Conservation (phyloP, 2,888 invertebrate species). For the Amblyjoppa fuscipennis region DNA sequence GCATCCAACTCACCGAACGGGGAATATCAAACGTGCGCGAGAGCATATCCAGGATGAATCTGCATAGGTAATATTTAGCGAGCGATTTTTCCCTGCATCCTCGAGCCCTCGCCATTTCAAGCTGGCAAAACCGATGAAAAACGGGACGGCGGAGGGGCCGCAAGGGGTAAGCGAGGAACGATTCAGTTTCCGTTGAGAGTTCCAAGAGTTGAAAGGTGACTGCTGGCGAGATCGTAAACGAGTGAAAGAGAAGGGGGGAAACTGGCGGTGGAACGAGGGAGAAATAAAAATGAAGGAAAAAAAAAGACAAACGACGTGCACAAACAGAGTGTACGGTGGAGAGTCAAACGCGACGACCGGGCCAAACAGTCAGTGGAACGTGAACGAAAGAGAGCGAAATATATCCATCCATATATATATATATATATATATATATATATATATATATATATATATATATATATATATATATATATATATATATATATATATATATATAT, state of each 20-base stretch:
- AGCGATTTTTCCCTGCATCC: slow-evolving; percentile 43
- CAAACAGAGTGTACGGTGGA: slow-evolving; percentile 39
- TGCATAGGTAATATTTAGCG: slow-evolving; percentile 47
- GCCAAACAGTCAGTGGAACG: slow-evolving; percentile 10
- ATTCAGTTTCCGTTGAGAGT: slow-evolving; percentile 35
- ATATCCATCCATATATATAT: neutral
- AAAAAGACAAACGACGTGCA: slow-evolving; percentile 53
- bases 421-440: too few relatives aligned
- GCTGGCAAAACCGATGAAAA: slow-evolving; percentile 31
- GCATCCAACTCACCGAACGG: neutral
- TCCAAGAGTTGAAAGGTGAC: slow-evolving; percentile 45
- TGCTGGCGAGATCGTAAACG: slow-evolving; percentile 47
- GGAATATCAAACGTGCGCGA: slow-evolving; percentile 7
- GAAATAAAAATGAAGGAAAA: slow-evolving; percentile 36
- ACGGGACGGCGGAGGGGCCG: neutral
- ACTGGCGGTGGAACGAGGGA: slow-evolving; percentile 26
- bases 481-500: too few relatives aligned
- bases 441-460: too few relatives aligned
- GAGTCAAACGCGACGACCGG: slow-evolving; percentile 45
- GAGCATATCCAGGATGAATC: slow-evolving; percentile 22
- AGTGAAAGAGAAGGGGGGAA: slow-evolving; percentile 32
- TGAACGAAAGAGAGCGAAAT: slow-evolving; percentile 4
- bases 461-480: too few relatives aligned
- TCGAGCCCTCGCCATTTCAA: slow-evolving; percentile 3
- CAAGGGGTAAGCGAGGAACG: neutral